Evolutionary conservation across 2,113 vertebrate species (phyloP), one percentile per base, ranked within the genome.

Genomic region (Motacilla tschutschensis): DNA sequence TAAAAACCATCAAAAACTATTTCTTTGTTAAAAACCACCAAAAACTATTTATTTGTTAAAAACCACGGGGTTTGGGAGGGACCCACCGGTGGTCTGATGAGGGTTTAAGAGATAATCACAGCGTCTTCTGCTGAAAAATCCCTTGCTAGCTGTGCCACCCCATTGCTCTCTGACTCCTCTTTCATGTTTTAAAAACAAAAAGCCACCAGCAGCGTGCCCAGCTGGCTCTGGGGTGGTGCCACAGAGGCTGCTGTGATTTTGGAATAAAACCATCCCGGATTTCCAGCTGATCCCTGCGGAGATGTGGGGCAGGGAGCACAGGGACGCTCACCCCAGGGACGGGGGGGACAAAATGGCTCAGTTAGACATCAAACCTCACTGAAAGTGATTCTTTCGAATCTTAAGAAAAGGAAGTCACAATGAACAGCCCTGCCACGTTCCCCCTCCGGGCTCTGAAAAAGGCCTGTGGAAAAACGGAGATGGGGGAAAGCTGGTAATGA

Each of bases 391-490:
- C 76, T 59, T n/a, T 43, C 5, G 4, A 73, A 43, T 9, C 25
- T 31, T 28, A 79, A 64, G 35, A 13, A 55, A 86, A 51, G 28
- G 48, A 44, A 65, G 18, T 41, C 33, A 9, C 63, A 83, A 48
- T 6, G 40, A 12, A 20, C 46, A 69, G 18, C 54, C 55, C 72
- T 14, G 76, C 48, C 20, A 17, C 0, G 0, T 4, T 36, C 73
- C 74, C 44, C 8, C 70, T 6, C n/a, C 0, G 0, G 0, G 59
- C 41, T 36, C 75, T 38, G 50, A 3, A 72, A 79, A 67, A 67
- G 33, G 62, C 31, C 7, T 2, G 4, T 1, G 25, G 64, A 17
- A 41, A 78, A 70, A 11, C 5, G 0, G 13, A 43, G 58, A 8
- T 16, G 14, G n/a, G 60, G 71, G 17, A 48, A 66, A 74, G 48